Evolutionary conservation across 2,888 invertebrate genomes (phyloP), one percentile per base, ranked within the genome.

Genomic region (Ochlodes sylvanus): DNA sequence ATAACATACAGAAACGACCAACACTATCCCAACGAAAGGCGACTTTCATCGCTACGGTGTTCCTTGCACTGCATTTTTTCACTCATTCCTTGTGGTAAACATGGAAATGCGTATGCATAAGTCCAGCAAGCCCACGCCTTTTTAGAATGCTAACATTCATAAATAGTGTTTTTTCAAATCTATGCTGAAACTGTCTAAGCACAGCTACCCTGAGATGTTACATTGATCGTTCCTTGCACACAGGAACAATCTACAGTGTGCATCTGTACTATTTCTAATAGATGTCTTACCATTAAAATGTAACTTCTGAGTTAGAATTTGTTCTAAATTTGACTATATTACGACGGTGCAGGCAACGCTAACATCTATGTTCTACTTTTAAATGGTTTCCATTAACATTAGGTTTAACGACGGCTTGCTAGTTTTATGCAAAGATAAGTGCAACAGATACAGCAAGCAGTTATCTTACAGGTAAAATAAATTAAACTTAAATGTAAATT

Each of bases 31-130:
- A 41, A 63, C 52, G 38, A 38, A 38, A 50, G 10, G 41, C 52
- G 55, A 55, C 19, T n/a, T 6, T 15, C 55, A 42, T 55, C 63
- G 55, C 54, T 17, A 63, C 50, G 52, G 14, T n/a, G n/a, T 63
- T 21, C 54, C 21, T 21, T 63, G 50, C 71, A 67, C 68, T 71
- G 69, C 64, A 64, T 38, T 32, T 60, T n/a, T 52, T 57, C 44
- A 21, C 7, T 42, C 42, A 34, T 38, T 55, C 42, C 54, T 55
- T 55, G 47, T 14, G 10, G 38, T 42, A 21, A 50, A 61, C 17
- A 34, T 62, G 63, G 54, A 54, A 52, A 27, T 27, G 15, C 50
- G 50, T 17, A 15, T 15, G 54, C 63, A 63, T 63, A 63, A 63
- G 21, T 42, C 63, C 63, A 63, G 63, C 63, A 63, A 63, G 63